These are phyloP conservation scores for Paracanthobrama guichenoti DNA, from an alignment of 2,113 vertebrate species.

Conservation along the genomic window DNA sequence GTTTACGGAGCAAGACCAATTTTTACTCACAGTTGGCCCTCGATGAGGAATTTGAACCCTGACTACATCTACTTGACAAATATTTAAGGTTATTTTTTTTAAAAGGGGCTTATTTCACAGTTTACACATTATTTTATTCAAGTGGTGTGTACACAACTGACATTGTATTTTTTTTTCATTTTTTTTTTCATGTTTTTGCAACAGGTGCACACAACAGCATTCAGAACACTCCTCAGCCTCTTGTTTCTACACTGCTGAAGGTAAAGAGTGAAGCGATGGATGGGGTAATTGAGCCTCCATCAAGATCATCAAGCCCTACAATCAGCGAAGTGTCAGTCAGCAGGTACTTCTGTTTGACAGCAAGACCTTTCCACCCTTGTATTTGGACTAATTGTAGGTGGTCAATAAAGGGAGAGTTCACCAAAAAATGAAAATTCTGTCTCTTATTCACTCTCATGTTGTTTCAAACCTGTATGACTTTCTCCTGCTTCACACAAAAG, in stretches of 20 bases:
- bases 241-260: neutral
- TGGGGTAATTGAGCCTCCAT: neutral
- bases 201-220: constrained; percentile 10
- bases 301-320: constrained; percentile 65
- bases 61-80: neutral
- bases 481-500: neutral
- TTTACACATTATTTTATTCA: neutral
- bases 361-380: neutral
- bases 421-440: neutral
- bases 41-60: neutral
- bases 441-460: neutral
- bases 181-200: neutral
- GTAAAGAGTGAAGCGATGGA: constrained; percentile 17
- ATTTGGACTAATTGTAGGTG: neutral
- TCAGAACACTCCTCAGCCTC: neutral
- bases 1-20: neutral
- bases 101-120: neutral
- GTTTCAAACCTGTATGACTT: neutral
- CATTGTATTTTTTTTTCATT: neutral
- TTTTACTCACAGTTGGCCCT: neutral
- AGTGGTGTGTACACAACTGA: neutral
- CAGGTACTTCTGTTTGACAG: constrained; percentile 67
- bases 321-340: constrained; percentile 72
- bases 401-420: neutral
- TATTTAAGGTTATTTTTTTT: too few species aligned